These are phyloP conservation scores for Adelosebastes latens DNA, from an alignment of 2,797 vertebrate genomes.

Conservation along the genomic window DNA sequence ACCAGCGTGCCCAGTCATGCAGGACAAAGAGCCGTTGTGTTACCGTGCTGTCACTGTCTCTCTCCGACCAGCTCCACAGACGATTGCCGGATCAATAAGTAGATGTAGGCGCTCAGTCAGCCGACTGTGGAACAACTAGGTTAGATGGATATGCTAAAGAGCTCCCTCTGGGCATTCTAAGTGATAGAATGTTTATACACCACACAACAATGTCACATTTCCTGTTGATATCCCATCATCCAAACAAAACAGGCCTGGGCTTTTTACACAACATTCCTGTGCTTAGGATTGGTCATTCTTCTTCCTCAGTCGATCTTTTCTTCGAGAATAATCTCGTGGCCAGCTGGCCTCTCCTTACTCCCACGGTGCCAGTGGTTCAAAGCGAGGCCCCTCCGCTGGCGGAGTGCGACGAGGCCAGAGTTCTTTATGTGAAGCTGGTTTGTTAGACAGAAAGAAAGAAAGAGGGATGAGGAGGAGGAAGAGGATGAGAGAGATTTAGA, in stretches of 20 bases:
- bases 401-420: not conserved
- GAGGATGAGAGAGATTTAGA: slow-evolving; percentile 8
- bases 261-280: not conserved
- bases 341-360: slow-evolving; percentile 39
- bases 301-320: slow-evolving; percentile 11
- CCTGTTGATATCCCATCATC: slow-evolving; percentile 11
- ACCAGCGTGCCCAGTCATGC: not conserved
- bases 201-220: slow-evolving; percentile 21
- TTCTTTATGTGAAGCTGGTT: slow-evolving; percentile 17
- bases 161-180: not conserved
- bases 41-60: slow-evolving; percentile 20
- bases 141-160: slow-evolving; percentile 19
- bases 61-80: slow-evolving; percentile 11
- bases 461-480: not conserved
- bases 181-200: slow-evolving; percentile 3
- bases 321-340: slow-evolving; percentile 22
- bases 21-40: slow-evolving; percentile 59
- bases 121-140: slow-evolving; percentile 8
- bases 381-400: slow-evolving; percentile 32
- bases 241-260: slow-evolving; percentile 2
- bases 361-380: slow-evolving; percentile 35
- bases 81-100: slow-evolving; percentile 40
- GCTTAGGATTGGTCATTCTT: not conserved
- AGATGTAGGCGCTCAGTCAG: slow-evolving; percentile 15
- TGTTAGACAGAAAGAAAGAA: not conserved